Percentiles rank a stretch among this genome's conserved stretches.
phyloP scores from a whole-genome alignment of 2,113 vertebrate genomes.

The Phainopepla nitens region DNA sequence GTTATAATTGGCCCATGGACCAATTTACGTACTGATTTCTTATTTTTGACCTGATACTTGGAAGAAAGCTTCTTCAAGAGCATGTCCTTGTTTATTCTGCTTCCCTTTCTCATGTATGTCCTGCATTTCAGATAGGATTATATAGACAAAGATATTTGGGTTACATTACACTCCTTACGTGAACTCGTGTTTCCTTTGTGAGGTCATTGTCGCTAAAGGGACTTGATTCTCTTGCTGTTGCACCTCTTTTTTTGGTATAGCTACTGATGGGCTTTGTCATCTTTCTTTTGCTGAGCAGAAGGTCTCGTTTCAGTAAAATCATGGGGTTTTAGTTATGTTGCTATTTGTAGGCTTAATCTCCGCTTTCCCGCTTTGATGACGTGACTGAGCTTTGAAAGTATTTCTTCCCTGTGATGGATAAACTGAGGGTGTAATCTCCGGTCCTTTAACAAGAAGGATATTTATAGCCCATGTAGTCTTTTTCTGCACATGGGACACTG shows the following conservation, averaged over 20 bases:
- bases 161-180: fast-evolving
- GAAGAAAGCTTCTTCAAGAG: neutral
- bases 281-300: neutral
- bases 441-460: neutral
- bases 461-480: neutral
- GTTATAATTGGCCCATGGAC: neutral
- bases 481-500: neutral
- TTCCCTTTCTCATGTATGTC: neutral
- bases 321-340: fast-evolving
- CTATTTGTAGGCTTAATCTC: neutral
- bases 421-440: neutral
- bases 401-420: neutral
- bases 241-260: neutral
- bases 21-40: neutral
- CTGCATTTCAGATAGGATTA: neutral
- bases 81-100: neutral
- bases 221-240: neutral
- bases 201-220: neutral
- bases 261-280: neutral
- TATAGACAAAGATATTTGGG: neutral
- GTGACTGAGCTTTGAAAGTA: neutral
- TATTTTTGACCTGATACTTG: neutral
- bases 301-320: fast-evolving
- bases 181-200: neutral
- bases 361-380: neutral